A percentile compares a stretch with the other conserved stretches of the same genome.
phyloP scores from a whole-genome alignment of 1,140 invertebrate genomes.

The Microplitis mediator region DNA sequence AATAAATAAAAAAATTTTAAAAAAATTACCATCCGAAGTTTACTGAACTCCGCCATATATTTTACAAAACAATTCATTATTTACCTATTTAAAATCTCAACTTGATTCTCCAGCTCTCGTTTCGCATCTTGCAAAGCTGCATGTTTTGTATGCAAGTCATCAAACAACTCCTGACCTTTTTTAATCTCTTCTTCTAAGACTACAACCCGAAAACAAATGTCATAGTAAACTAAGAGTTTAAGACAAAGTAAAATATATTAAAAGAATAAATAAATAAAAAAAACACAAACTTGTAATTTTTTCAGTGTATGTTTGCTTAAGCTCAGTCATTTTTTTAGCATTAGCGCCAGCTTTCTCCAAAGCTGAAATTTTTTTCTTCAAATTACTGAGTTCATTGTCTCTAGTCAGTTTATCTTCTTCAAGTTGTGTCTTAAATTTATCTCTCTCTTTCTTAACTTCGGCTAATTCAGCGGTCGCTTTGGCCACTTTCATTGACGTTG shows the following conservation, averaged over 20 bases:
- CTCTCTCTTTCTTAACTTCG: constrained; percentile 66
- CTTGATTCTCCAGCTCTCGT: constrained; percentile 77
- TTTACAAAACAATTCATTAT: background rate
- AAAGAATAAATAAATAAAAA: constrained; percentile 26
- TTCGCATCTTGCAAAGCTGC: constrained; percentile 83
- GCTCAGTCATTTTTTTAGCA: constrained; percentile 69
- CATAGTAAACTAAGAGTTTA: constrained; percentile 15
- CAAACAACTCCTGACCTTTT: constrained; percentile 74
- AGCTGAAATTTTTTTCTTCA: constrained; percentile 70
- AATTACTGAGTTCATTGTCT: constrained; percentile 69
- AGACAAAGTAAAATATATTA: constrained; percentile 18
- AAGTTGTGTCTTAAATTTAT: constrained; percentile 64
- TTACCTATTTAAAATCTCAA: constrained; percentile 70
- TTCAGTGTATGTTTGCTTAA: constrained; percentile 72
- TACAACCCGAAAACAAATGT: constrained; percentile 51
- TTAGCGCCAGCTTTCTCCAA: constrained; percentile 68
- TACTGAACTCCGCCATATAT: background rate
- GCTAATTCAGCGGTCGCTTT: constrained; percentile 61
- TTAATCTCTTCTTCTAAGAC: constrained; percentile 72
- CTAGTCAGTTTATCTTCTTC: constrained; percentile 52
- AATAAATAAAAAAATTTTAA: constrained; percentile 13
- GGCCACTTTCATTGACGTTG: constrained; percentile 55
- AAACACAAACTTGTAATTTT: constrained; percentile 68
- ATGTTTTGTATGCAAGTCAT: constrained; percentile 80
- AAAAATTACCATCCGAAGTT: background rate